Evolutionary conservation across 2,113 vertebrate genomes (phyloP).

Genomic region (Pelecanoides urinatrix): DNA sequence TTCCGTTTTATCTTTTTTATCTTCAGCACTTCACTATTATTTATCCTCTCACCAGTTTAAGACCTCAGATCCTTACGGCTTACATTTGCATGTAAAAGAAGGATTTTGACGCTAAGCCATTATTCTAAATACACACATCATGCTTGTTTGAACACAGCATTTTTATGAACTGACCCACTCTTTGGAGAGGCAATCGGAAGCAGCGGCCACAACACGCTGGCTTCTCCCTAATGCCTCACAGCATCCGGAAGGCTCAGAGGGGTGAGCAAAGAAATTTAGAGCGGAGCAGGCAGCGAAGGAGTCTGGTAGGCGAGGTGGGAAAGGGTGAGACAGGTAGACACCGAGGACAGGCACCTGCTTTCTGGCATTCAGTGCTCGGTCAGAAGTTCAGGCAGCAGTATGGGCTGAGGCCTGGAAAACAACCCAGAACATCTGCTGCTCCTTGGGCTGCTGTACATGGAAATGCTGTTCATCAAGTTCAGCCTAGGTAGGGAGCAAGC

Average conservation of each 20-base stretch:
- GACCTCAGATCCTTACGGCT: not conserved
- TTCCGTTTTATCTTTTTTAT: not conserved
- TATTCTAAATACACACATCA: not conserved
- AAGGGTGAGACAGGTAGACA: not conserved
- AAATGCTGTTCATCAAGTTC: not conserved
- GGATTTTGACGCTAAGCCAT: not conserved
- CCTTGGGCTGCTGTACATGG: not conserved
- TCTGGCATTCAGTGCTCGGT: not conserved
- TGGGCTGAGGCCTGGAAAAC: not conserved
- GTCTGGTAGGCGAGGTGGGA: not conserved
- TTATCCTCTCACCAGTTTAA: not conserved
- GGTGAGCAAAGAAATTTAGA: not conserved
- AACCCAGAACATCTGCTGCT: slow-evolving; percentile 22
- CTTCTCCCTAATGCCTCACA: not conserved
- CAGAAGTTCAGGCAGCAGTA: slow-evolving; percentile 13
- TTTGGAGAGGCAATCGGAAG: not conserved
- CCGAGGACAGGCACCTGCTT: not conserved
- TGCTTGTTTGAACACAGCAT: not conserved
- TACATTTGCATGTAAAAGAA: not conserved
- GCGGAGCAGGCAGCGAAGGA: not conserved
- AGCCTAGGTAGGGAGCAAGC: not conserved
- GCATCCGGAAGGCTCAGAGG: not conserved
- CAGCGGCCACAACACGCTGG: not conserved
- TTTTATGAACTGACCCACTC: not conserved
- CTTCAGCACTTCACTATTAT: not conserved